Base-by-base conservation (phyloP, 2,113 vertebrate genomes). In the Boulengeromyrus knoepffleri region DNA sequence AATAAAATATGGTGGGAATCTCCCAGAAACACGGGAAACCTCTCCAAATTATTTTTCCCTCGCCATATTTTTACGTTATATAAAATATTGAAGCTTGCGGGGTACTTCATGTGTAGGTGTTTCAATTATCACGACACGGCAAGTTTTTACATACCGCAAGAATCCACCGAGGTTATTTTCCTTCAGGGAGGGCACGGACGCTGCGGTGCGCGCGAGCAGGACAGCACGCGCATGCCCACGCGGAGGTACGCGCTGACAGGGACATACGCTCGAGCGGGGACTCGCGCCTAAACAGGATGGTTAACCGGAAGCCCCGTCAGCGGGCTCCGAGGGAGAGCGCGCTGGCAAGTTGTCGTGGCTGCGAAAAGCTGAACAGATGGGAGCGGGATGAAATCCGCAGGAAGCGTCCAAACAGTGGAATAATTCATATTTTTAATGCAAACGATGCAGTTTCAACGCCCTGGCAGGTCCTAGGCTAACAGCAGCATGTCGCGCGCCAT, bases 351-450 rank as follows among this genome's bases (percentile, higher is more conserved):
- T 39, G 86, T 53, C 49, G 50, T 87, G 49, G 86, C 86, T 53
- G 50, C 36, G 56, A 88, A 88, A 88, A 58, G 17, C 87, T 8
- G 87, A 87, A 88, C 87, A 88, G 87, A 88, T 88, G 87, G 87
- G 49, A 39, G 53, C 42, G 52, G 31, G 87, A 66, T 58, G 36
- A 66, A 45, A 66, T 45, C 52, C 21, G 36, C 56, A 58, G 87
- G 87, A 58, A 88, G 85, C 45, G 31, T 88, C 87, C 87, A 58
- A 88, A 49, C 45, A 87, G 85, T 52, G 87, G 87, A 88, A 62
- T 88, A 88, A 88, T 88, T 88, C 52, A 88, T 88, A 87, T 53
- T 45, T 88, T 39, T 88, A 62, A 42, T 88, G 87, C 87, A 88
- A 66, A 50, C 87, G 31, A 62, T 70, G 88, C 88, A 88, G 88